Evolutionary conservation across 2,888 invertebrate species (phyloP), one percentile per base, ranked within the genome.

Genomic region (Cheilosia pagana): DNA sequence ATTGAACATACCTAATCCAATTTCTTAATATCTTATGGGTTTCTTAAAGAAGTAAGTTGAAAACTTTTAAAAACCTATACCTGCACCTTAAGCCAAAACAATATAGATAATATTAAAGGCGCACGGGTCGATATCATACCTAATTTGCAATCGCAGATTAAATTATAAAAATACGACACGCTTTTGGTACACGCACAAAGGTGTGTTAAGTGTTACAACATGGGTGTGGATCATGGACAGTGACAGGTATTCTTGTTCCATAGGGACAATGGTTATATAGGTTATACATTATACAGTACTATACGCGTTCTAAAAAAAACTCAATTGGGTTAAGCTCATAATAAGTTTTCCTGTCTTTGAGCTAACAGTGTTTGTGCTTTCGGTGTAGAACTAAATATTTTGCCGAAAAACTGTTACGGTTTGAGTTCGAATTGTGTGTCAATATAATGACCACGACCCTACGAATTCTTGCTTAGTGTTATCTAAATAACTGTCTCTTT

Each of bases 91-190:
- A 12, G 35, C 3, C 31, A 35, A 35, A 8, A 0, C 10, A 35
- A 35, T 3, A 35, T 35, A 12, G 3, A 35, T 35, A 35, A 12
- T 19, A 45, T 45, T n/a, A n/a, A n/a, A n/a, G n/a, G n/a, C 8
- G 39, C 25, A 63, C 52, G 57, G 59, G 57, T 77, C 83, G 83
- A 85, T 50, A 57, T 67, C 86, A 43, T 55, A 70, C 63, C 41
- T 65, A 68, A n/a, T 71, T 48, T 59, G 59, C 75, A 85, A 79
- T 85, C 79, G 79, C 55, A 85, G 74, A 85, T 85, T 85, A 85
- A 85, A 85, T 79, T 79, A 85, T 85, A 70, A 79, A 79, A 75
- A 79, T 75, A 79, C 70, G 79, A 79, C 79, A 83, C 67, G 60
- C 65, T 63, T 31, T 28, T 25, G 31, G 43, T 39, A 63, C 19